Base-by-base conservation (phyloP, 2,113 vertebrate genomes). In the Piaya cayana region DNA sequence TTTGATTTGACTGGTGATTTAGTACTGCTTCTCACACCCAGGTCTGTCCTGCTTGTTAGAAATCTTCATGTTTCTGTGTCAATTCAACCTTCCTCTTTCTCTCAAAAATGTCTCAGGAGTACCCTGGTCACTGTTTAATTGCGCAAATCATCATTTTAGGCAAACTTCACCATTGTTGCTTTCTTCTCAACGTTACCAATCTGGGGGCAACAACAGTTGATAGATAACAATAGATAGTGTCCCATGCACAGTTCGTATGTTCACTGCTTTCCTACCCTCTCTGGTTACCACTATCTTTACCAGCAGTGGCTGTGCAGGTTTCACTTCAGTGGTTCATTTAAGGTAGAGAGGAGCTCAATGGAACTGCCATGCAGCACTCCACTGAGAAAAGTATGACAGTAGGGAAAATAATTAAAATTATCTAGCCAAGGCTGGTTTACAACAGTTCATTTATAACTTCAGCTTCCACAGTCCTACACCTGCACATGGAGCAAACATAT, bases 241-340 rank as follows among this genome's bases (percentile, higher is more conserved):
- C 27, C 43, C 12, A 21, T 2, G 3, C n/a, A 3, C 0, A 2
- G 55, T 43, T 34, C 60, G 50, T 18, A 22, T 1, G 1, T 8
- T 16, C 2, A 0, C 12, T 68, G 63, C 36, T 60, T 20, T 56
- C 34, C 53, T n/a, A 32, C 22, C 30, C 26, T 2, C 6, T 3
- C 29, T 43, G n/a, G 15, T 32, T 29, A 22, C 30, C 26, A 45
- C 19, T 1, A 0, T 12, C 30, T 19, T 47, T 12, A 8, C 25
- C 21, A 1, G 0, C 1, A 43, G 26, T 14, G n/a, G 11, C 30
- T 50, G 43, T 7, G 2, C 21, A 1, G 8, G 3, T 20, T 43
- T 82, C 29, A 52, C 62, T 22, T 2, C 47, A 7, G 15, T 0
- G 0, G 14, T 10, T 59, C 18, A 26, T 65, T 55, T 23, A 1